phyloP scores from a whole-genome alignment of 2,113 vertebrate species.

The Oophaga pumilio region DNA sequence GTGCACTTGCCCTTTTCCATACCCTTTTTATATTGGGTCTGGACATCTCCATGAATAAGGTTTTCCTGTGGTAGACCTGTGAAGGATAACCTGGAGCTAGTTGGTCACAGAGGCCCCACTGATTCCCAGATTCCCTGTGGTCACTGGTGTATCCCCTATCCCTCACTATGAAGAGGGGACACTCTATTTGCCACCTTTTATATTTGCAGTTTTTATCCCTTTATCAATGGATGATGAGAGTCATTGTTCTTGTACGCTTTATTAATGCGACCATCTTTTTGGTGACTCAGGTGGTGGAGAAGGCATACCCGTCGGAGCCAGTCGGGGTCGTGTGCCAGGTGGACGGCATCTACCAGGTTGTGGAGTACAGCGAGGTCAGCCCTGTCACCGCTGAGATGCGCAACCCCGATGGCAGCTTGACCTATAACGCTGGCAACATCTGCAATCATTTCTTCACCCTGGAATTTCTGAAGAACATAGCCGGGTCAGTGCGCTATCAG shows the following conservation, averaged over 20 bases:
- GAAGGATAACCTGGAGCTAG: not conserved
- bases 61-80: not conserved
- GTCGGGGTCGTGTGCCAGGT: conserved; percentile 91
- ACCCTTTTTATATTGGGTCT: too few relatives aligned
- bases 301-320: conserved; percentile 80
- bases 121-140: not conserved
- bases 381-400: conserved; percentile 70
- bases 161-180: too few relatives aligned
- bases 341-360: conserved; percentile 82
- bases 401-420: conserved; percentile 71
- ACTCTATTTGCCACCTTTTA: too few relatives aligned
- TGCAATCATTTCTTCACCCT: conserved; percentile 95
- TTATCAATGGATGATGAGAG: not conserved
- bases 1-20: too few relatives aligned
- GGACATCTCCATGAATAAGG: too few relatives aligned
- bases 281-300: conserved; percentile 86
- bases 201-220: not conserved
- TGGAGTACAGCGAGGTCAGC: conserved; percentile 92
- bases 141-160: too few relatives aligned
- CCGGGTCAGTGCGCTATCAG: conserved; percentile 72
- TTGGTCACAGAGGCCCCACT: not conserved
- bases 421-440: conserved; percentile 86
- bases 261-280: not conserved
- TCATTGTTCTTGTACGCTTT: not conserved
- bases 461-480: conserved; percentile 78